Conservation (phyloP, 2,888 invertebrate species). For the Drosophila neutralis region DNA sequence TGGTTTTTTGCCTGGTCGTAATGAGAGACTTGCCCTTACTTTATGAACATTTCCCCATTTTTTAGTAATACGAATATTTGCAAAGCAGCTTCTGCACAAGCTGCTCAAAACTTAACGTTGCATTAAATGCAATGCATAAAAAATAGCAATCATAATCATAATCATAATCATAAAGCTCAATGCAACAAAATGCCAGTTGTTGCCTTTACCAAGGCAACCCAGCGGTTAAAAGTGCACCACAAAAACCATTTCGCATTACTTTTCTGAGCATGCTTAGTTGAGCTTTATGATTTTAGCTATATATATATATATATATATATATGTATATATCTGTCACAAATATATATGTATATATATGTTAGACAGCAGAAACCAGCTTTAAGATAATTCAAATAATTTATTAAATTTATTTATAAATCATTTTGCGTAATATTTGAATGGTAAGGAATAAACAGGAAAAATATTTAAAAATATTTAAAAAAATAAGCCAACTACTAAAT, state of each 20-base stretch:
- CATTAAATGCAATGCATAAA: constrained; percentile 61
- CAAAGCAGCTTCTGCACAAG: constrained; percentile 38
- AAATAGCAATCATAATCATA: constrained; percentile 3
- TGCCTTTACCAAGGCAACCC: constrained; percentile 55
- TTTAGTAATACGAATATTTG: constrained; percentile 31
- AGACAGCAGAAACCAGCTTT: neutral
- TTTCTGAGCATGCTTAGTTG: constrained; percentile 47
- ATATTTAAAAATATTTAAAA: neutral
- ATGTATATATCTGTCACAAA: neutral
- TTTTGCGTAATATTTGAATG: neutral
- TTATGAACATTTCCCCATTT: constrained; percentile 13
- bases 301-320: neutral
- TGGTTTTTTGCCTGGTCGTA: neutral
- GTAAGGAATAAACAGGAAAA: neutral
- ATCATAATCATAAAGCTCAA: constrained; percentile 44
- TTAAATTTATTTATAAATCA: neutral
- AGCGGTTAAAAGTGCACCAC: constrained; percentile 37
- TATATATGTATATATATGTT: neutral
- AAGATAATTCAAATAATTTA: neutral
- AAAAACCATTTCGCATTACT: constrained; percentile 51
- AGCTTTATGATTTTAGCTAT: constrained; percentile 36
- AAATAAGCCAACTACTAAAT: neutral
- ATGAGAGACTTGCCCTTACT: neutral
- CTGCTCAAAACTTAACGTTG: constrained; percentile 58
- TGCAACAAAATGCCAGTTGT: constrained; percentile 58